These are phyloP conservation scores for Rhinolophus sinicus DNA, from an alignment of 2,113 vertebrate species.

Conservation along the genomic window DNA sequence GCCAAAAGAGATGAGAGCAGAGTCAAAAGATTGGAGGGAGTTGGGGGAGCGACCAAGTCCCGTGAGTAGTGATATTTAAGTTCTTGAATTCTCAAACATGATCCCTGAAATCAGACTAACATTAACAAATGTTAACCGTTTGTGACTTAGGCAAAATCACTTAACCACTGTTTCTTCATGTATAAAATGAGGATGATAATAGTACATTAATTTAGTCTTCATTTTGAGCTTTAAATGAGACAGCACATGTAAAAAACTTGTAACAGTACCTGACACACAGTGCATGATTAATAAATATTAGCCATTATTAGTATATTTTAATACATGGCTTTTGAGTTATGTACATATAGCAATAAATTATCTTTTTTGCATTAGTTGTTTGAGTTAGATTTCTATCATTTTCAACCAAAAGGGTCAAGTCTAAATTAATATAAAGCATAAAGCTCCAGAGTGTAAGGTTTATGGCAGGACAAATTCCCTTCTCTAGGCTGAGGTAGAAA, in stretches of 20 bases:
- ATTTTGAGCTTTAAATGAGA: background rate
- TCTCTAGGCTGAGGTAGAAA: background rate
- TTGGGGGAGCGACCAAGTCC: background rate
- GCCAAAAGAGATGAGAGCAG: background rate
- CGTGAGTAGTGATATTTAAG: background rate
- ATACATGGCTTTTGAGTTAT: background rate
- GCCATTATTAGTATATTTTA: background rate
- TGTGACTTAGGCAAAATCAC: background rate
- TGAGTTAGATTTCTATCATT: background rate
- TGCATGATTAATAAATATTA: background rate
- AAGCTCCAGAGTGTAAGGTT: background rate
- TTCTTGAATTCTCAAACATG: background rate
- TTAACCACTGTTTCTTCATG: background rate
- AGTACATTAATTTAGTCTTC: background rate
- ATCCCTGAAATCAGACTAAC: background rate
- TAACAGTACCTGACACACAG: background rate
- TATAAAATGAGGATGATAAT: background rate
- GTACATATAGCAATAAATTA: background rate
- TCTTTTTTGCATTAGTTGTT: background rate
- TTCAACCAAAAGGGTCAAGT: background rate
- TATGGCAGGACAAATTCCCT: background rate
- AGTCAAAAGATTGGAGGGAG: background rate
- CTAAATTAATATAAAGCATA: constrained; percentile 48
- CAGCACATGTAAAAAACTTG: background rate
- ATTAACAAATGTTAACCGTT: background rate